Evolutionary conservation across 2,888 invertebrate species (phyloP).

Genomic region (Euphydryas editha): DNA sequence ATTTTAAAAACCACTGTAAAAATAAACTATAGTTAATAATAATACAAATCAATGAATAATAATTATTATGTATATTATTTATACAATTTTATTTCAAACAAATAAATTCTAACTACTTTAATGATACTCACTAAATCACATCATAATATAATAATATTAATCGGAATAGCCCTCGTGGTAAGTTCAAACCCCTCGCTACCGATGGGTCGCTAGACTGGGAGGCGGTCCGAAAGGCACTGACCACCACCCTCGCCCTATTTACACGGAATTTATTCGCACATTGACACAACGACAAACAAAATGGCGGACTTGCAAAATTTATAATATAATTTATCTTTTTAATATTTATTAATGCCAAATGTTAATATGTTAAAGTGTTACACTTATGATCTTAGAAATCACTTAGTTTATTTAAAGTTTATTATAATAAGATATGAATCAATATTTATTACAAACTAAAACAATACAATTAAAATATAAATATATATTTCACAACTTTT

Average conservation of each 20-base stretch:
- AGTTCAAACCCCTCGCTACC: constrained; percentile 41
- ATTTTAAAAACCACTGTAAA: no score
- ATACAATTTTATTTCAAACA: not conserved
- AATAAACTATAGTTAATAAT: no score
- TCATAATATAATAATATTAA: constrained; percentile 23
- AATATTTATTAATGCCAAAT: not conserved
- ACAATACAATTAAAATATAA: no score
- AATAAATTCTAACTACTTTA: no score
- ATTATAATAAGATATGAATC: no score
- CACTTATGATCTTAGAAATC: no score
- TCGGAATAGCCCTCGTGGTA: constrained; percentile 6
- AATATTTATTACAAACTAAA: no score
- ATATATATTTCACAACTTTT: no score
- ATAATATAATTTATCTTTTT: not conserved
- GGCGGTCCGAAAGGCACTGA: constrained; percentile 63
- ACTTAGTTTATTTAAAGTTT: no score
- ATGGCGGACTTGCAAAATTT: constrained; percentile 5
- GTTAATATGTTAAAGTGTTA: no score
- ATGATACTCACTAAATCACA: not conserved
- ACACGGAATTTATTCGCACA: constrained; percentile 71
- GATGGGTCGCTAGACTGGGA: constrained; percentile 38
- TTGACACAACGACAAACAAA: constrained; percentile 59
- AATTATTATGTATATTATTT: no score
- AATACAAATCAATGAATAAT: no score
- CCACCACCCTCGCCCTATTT: constrained; percentile 73